These are phyloP conservation scores for Rhopilema esculentum DNA, from an alignment of 30 jellyfish, hydroid and myxozoan genomes.

Conservation along the genomic window DNA sequence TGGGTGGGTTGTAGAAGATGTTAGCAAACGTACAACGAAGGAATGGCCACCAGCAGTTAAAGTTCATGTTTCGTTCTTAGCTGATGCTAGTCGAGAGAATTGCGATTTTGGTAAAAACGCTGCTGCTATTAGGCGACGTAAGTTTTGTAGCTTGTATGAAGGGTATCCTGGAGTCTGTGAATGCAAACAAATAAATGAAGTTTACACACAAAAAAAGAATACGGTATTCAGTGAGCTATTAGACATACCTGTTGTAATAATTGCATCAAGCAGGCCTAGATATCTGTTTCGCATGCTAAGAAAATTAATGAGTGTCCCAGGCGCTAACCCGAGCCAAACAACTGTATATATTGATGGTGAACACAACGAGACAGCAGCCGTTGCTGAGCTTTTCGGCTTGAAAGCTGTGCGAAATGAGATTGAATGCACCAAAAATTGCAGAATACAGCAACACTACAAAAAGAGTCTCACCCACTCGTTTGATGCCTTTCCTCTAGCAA, in stretches of 20 bases:
- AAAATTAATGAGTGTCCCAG: slow-evolving; percentile 90
- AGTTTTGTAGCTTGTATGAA: slow-evolving; percentile 81
- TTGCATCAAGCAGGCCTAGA: slow-evolving; percentile 97
- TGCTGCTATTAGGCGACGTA: slow-evolving; percentile 61
- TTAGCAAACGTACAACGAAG: slow-evolving; percentile 49
- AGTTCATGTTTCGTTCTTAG: slow-evolving; percentile 56
- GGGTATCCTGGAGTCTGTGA: slow-evolving; percentile 96
- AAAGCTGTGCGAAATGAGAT: slow-evolving; percentile 85
- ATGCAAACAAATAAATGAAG: slow-evolving; percentile 84
- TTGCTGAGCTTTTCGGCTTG: slow-evolving; percentile 88
- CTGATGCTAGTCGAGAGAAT: slow-evolving; percentile 1
- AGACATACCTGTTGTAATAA: slow-evolving; percentile 87
- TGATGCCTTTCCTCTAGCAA: slow-evolving; percentile 89
- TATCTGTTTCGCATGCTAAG: slow-evolving; percentile 90
- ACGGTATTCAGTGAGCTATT: slow-evolving; percentile 45
- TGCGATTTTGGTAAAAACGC: slow-evolving; percentile 77
- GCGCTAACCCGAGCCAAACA: slow-evolving; percentile 84
- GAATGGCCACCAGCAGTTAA: slow-evolving; percentile 91
- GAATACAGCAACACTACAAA: slow-evolving; percentile 98
- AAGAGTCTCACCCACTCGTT: slow-evolving; percentile 82
- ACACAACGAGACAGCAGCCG: slow-evolving; percentile 91
- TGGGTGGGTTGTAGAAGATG: slow-evolving; percentile 84
- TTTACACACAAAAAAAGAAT: slow-evolving; percentile 62
- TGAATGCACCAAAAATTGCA: slow-evolving; percentile 89
- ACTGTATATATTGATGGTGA: slow-evolving; percentile 91